A percentile compares a stretch with the other conserved stretches of the same genome.
These are phyloP conservation scores for Anagrus nilaparvatae DNA, from an alignment of 1,140 invertebrate species.

Conservation along the genomic window DNA sequence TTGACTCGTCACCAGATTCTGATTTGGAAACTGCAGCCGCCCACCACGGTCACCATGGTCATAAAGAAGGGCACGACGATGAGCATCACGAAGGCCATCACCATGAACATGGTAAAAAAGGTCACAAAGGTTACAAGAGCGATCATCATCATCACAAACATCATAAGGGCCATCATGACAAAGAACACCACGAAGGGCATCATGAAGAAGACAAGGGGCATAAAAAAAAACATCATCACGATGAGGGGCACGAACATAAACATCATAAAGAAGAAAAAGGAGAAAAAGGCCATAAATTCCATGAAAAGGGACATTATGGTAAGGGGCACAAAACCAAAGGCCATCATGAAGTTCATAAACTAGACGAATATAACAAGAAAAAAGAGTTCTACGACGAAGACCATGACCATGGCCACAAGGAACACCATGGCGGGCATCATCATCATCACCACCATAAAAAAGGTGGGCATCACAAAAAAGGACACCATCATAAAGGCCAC, in stretches of 20 bases:
- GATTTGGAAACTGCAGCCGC: slow-evolving; percentile 37
- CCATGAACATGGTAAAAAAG: slow-evolving; percentile 45
- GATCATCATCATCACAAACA: slow-evolving; percentile 55
- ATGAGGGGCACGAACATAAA: slow-evolving; percentile 53
- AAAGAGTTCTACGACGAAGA: slow-evolving; percentile 70
- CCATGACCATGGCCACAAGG: slow-evolving; percentile 70
- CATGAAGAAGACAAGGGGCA: slow-evolving; percentile 54
- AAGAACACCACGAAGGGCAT: slow-evolving; percentile 54
- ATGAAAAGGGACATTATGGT: slow-evolving; percentile 54
- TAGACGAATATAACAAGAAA: slow-evolving; percentile 62
- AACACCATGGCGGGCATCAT: slow-evolving; percentile 66
- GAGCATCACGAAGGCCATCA: slow-evolving; percentile 46
- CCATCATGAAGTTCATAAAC: slow-evolving; percentile 55
- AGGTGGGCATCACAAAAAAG: slow-evolving; percentile 64
- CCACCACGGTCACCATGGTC: slow-evolving; percentile 45
- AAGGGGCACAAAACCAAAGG: slow-evolving; percentile 61
- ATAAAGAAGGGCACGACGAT: slow-evolving; percentile 47
- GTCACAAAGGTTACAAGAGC: slow-evolving; percentile 44
- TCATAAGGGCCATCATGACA: slow-evolving; percentile 55
- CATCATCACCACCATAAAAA: slow-evolving; percentile 61
- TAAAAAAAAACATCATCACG: slow-evolving; percentile 59
- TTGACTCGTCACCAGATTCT: neutral
- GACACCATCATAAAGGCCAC: slow-evolving; percentile 56
- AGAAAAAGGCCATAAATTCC: slow-evolving; percentile 55
- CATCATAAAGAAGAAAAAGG: slow-evolving; percentile 51